Evolutionary conservation across 1,140 invertebrate genomes (phyloP), one percentile per base, ranked within the genome.

Genomic region (Drosophila yakuba): DNA sequence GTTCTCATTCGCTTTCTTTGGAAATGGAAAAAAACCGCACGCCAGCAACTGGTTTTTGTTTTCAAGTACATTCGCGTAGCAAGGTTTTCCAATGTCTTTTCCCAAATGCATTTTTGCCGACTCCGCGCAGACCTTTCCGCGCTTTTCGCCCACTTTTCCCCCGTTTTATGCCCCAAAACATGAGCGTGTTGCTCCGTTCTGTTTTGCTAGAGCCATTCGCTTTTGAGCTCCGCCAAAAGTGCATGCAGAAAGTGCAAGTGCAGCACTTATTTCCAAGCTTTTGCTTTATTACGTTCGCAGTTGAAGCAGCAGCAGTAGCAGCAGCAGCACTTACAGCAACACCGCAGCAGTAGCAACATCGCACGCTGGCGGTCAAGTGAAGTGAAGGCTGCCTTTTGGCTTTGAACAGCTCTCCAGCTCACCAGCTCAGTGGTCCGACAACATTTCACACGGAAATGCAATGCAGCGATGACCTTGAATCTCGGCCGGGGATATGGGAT

Each of bases 371-470:
- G 62, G 62, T 57, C 69, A 73, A 72, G 50, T 60, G 20, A 58
- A 80, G 55, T 66, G 81, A 85, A 86, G 82, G 81, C 77, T 80
- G 52, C n/a, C 52, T 66, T 43, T 75, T 48, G 72, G 35, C 57
- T 64, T 44, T 38, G 44, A 51, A 44, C 45, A 32, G 57, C 48
- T 43, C 56, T 44, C 47, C 23, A 78, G 62, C 78, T 10, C 32
- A 51, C 44, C 28, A 78, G 62, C 78, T 32, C 32, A 32, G 7
- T 86, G 50, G 61, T 57, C 67, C 63, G 72, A 79, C 83, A 64
- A 77, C 83, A 79, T 79, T 85, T 86, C 71, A 82, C 66, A 88
- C 83, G 83, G 83, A 88, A 86, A 88, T 88, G 79, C 83, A 69
- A 20, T 50, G 63, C 36, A 66, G 45, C 43, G 17, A 59, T 86